Evolutionary conservation across 2,888 invertebrate species (phyloP).

Genomic region (Strigamia maritima): DNA sequence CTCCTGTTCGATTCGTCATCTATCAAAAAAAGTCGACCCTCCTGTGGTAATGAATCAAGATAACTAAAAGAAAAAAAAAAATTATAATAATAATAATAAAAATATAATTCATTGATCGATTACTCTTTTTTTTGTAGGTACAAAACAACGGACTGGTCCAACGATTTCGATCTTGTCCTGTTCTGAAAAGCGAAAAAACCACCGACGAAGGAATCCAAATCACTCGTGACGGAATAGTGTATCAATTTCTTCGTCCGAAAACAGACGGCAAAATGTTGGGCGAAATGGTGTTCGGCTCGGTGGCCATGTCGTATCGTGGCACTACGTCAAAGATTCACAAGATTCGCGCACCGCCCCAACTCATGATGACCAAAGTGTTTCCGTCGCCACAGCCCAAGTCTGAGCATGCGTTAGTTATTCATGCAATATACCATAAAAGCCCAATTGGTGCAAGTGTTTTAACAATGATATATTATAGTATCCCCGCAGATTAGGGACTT

Average conservation of each 20-base stretch:
- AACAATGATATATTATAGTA: too few relatives aligned
- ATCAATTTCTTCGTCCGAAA: slow-evolving; percentile 50
- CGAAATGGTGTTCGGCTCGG: slow-evolving; percentile 90
- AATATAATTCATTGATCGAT: too few relatives aligned
- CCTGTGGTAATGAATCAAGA: not conserved
- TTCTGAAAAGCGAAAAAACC: not conserved
- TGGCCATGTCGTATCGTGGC: slow-evolving; percentile 82
- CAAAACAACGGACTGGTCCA: not conserved
- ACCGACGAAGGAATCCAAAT: not conserved
- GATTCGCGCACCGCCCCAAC: slow-evolving; percentile 56
- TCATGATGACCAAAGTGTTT: slow-evolving; percentile 56
- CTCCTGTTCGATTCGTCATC: slow-evolving; percentile 73
- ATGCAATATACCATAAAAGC: too few relatives aligned
- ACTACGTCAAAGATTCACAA: slow-evolving; percentile 80
- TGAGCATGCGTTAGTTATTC: too few relatives aligned
- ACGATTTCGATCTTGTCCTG: not conserved
- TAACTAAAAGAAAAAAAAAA: not conserved
- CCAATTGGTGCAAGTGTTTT: too few relatives aligned
- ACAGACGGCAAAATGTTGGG: slow-evolving; percentile 72
- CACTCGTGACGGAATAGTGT: not conserved
- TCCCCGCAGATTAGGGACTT: too few relatives aligned
- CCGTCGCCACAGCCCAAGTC: slow-evolving; percentile 47
- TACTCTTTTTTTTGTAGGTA: not conserved
- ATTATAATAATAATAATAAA: not conserved
- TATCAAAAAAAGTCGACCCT: slow-evolving; percentile 57